Evolutionary conservation across 2,797 vertebrate species (phyloP).

Genomic region (Adelosebastes latens): DNA sequence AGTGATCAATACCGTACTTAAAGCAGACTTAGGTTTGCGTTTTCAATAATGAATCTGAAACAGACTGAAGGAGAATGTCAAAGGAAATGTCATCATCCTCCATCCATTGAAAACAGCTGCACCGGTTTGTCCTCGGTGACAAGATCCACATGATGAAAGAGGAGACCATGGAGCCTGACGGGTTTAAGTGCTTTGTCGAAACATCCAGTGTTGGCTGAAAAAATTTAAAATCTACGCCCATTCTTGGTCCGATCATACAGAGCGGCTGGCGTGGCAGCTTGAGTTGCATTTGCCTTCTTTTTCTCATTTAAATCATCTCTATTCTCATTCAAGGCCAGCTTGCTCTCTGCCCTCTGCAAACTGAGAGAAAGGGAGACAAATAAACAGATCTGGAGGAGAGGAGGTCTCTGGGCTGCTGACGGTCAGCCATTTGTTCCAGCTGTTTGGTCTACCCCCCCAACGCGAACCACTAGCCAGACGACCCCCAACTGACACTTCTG

Average conservation of each 20-base stretch:
- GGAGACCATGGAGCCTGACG: neutral
- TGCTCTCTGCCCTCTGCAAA: constrained; percentile 28
- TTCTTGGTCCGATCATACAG: neutral
- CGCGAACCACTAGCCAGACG: constrained; percentile 39
- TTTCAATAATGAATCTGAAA: neutral
- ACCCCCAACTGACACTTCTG: constrained; percentile 58
- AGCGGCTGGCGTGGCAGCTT: neutral
- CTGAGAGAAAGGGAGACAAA: constrained; percentile 40
- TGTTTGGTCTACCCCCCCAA: constrained; percentile 46
- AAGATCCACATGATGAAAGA: constrained; percentile 4
- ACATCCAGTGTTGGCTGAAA: neutral
- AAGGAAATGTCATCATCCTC: neutral
- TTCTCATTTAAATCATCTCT: constrained; percentile 48
- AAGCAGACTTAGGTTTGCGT: neutral
- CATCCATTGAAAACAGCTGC: neutral
- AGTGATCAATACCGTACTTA: neutral
- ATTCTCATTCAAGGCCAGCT: constrained; percentile 45
- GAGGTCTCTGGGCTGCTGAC: constrained; percentile 47
- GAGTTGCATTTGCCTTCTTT: constrained; percentile 13
- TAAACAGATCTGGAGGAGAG: constrained; percentile 43
- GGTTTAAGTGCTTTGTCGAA: constrained; percentile 14
- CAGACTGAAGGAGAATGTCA: neutral
- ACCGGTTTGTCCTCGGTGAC: neutral
- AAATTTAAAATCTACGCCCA: neutral
- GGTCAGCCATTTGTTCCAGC: constrained; percentile 70